Conservation (phyloP, 2,113 vertebrate genomes). For the Lycaon pictus region DNA sequence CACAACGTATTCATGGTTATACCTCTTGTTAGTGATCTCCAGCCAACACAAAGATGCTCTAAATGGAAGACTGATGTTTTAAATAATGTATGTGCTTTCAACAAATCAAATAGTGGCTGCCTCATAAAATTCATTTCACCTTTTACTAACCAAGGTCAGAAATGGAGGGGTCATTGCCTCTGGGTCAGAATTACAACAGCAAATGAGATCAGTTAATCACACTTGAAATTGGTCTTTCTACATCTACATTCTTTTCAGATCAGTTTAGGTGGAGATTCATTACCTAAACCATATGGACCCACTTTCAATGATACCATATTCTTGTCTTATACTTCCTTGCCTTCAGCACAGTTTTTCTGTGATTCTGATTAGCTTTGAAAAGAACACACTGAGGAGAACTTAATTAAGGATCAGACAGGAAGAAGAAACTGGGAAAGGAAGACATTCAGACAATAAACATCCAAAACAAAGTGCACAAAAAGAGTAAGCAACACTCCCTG, state of each 20-base stretch:
- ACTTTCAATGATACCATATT: background rate
- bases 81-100: background rate
- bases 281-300: background rate
- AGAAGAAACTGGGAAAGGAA: background rate
- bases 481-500: slow-evolving; percentile 42
- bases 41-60: background rate
- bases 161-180: background rate
- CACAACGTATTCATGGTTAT: background rate
- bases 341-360: background rate
- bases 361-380: background rate
- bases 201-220: background rate
- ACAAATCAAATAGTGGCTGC: background rate
- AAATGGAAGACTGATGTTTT: background rate
- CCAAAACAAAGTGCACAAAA: slow-evolving; percentile 4
- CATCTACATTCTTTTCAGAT: background rate
- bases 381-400: background rate
- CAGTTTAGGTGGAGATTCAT: background rate
- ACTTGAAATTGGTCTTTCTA: background rate
- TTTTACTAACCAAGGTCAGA: background rate
- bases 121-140: background rate
- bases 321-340: background rate
- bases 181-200: background rate
- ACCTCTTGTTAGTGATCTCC: background rate
- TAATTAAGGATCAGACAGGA: background rate
- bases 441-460: background rate